Percentiles rank a stretch among this genome's conserved stretches.
These are phyloP conservation scores for Hozukius guyotensis DNA, from an alignment of 2,797 vertebrate species.

Conservation along the genomic window DNA sequence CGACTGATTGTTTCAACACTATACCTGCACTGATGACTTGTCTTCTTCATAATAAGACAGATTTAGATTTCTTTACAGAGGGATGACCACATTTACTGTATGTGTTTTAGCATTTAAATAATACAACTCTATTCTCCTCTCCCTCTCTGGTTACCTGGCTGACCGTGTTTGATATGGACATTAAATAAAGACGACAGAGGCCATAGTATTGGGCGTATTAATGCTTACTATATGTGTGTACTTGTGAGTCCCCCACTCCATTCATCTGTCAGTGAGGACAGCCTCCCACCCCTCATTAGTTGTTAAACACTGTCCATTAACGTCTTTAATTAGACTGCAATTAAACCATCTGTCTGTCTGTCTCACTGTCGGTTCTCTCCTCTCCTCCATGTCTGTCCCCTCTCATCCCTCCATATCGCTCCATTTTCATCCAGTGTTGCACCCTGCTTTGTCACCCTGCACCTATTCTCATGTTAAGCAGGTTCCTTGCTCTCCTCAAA, in stretches of 20 bases:
- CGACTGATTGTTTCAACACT: neutral
- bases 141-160: neutral
- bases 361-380: constrained; percentile 42
- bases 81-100: neutral
- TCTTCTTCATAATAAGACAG: neutral
- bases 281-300: constrained; percentile 90
- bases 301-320: constrained; percentile 91
- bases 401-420: constrained; percentile 35
- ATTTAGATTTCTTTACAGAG: neutral
- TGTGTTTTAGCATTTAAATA: neutral
- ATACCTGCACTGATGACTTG: neutral
- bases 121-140: neutral
- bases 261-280: constrained; percentile 85
- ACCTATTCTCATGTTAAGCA: constrained; percentile 44
- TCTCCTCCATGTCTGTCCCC: constrained; percentile 63
- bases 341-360: constrained; percentile 81
- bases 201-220: neutral
- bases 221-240: constrained; percentile 1
- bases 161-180: neutral
- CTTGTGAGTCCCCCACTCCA: constrained; percentile 53
- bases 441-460: constrained; percentile 16
- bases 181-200: neutral
- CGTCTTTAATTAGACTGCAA: constrained; percentile 88
- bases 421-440: neutral
- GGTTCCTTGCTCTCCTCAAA: constrained; percentile 33